phyloP scores from a whole-genome alignment of 2,888 invertebrate species.

The Epinotia bilunana region DNA sequence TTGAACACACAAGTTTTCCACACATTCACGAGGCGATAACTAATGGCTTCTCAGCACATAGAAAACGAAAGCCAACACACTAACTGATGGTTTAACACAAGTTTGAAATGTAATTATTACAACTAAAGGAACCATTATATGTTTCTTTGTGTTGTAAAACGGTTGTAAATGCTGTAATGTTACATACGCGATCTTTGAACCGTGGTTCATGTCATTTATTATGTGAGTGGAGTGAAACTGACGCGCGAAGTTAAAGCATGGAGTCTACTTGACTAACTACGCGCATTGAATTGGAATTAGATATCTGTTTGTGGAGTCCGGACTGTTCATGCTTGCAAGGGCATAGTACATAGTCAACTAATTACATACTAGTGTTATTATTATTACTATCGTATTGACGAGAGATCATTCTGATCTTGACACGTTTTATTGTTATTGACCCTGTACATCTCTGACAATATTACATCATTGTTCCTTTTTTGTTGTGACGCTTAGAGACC shows the following conservation, averaged over 20 bases:
- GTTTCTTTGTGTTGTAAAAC: not conserved
- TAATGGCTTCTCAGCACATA: constrained; percentile 29
- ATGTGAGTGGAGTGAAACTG: constrained; percentile 12
- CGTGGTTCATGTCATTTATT: not conserved
- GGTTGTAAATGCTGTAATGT: not conserved
- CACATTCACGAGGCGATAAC: constrained; percentile 32
- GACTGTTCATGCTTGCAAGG: too few species aligned
- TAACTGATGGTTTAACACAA: constrained; percentile 32
- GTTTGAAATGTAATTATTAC: constrained; percentile 28
- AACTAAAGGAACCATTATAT: constrained; percentile 24
- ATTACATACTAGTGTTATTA: too few species aligned
- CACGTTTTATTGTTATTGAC: too few species aligned
- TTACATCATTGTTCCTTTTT: too few species aligned
- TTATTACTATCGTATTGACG: too few species aligned
- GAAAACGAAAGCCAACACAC: constrained; percentile 35
- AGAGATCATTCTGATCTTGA: too few species aligned
- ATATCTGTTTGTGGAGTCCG: too few species aligned
- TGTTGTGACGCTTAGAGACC: too few species aligned
- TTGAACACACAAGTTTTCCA: constrained; percentile 24
- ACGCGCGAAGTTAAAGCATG: not conserved
- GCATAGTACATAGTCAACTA: too few species aligned
- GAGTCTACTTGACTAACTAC: too few species aligned
- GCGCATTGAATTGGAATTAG: too few species aligned
- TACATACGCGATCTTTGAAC: constrained; percentile 30
- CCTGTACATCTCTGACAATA: too few species aligned